Percentiles rank a stretch among this genome's conserved stretches.
Evolutionary conservation across 2,888 invertebrate genomes (phyloP).

Genomic region (Mechanitis messenoides): DNA sequence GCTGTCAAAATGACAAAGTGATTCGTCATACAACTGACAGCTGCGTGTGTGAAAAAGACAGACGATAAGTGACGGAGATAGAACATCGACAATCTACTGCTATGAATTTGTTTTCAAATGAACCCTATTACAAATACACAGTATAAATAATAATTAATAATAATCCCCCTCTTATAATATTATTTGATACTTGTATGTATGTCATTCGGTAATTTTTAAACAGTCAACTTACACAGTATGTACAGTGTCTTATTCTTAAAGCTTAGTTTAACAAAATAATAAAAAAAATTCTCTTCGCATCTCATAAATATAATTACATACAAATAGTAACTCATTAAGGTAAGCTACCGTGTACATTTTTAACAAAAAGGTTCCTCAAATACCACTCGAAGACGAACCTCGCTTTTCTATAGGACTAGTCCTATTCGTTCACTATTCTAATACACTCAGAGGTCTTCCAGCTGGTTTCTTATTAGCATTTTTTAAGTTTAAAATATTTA

Average conservation of each 20-base stretch:
- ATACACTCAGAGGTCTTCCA: slow-evolving; percentile 9
- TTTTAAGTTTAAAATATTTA: slow-evolving; percentile 54
- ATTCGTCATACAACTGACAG: slow-evolving; percentile 72
- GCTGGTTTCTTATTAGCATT: slow-evolving; percentile 41
- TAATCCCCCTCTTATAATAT: neutral
- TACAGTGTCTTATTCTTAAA: slow-evolving; percentile 12
- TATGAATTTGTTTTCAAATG: slow-evolving; percentile 29
- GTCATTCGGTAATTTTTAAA: neutral
- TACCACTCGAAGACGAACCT: slow-evolving; percentile 12
- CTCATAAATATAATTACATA: slow-evolving; percentile 39
- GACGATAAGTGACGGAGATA: slow-evolving; percentile 26
- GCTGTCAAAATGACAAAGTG: slow-evolving; percentile 72
- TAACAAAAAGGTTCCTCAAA: slow-evolving; percentile 20
- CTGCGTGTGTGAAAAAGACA: slow-evolving; percentile 50
- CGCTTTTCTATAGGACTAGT: neutral
- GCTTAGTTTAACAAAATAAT: slow-evolving; percentile 20
- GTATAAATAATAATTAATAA: slow-evolving; percentile 4
- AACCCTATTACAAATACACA: slow-evolving; percentile 2
- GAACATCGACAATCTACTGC: slow-evolving; percentile 20
- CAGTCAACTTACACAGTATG: neutral
- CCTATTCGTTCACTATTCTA: neutral
- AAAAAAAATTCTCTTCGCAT: slow-evolving; percentile 29
- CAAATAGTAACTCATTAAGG: slow-evolving; percentile 37
- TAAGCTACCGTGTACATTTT: slow-evolving; percentile 39
- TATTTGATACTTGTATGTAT: neutral